Evolutionary conservation across 2,888 invertebrate species (phyloP), one percentile per base, ranked within the genome.

Genomic region (Stictocephala bisonia): DNA sequence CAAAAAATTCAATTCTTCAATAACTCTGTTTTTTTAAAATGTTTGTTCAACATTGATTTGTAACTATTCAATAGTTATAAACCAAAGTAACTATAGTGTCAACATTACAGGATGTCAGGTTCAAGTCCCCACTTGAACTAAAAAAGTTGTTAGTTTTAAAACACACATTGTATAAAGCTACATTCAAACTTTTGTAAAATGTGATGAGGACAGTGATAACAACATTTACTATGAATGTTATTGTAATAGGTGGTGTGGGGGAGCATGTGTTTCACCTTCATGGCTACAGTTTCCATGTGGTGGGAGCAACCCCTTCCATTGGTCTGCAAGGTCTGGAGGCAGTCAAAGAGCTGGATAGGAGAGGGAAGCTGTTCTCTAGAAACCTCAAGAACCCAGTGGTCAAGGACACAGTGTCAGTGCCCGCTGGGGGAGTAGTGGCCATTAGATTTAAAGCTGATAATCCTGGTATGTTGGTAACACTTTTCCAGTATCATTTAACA

Each of bases 361-460:
- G 86, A 13, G 89, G 87, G 0, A 82, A 83, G 2, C 81, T 91
- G 27, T 86, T 91, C 69, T 78, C 82, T 0, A 86, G 87, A 77
- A 91, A 91, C 80, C 83, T 90, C 0, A 79, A 84, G 0, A 86
- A 88, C 78, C 90, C 93, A 0, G 88, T 90, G 0, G 75, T 86
- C 11, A 94, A 93, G 82, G 93, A 93, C 80, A 93, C 93, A 0
- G 86, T 93, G 71, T 86, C 90, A 1, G 87, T 94, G 27, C 92
- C 93, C 0, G 90, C 88, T 81, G 88, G 88, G 73, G 91, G 93
- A 0, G 90, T 87, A 0, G 90, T 90, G 0, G 90, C 90, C 1
- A 81, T 93, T 35, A 86, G 93, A 74, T 93, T 94, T 80, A 86
- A 88, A 78, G 93, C 93, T 9, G 87, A 90, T 78, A 93, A 93